phyloP scores from a whole-genome alignment of 2,113 vertebrate species.

The Corythornis vintsioides region DNA sequence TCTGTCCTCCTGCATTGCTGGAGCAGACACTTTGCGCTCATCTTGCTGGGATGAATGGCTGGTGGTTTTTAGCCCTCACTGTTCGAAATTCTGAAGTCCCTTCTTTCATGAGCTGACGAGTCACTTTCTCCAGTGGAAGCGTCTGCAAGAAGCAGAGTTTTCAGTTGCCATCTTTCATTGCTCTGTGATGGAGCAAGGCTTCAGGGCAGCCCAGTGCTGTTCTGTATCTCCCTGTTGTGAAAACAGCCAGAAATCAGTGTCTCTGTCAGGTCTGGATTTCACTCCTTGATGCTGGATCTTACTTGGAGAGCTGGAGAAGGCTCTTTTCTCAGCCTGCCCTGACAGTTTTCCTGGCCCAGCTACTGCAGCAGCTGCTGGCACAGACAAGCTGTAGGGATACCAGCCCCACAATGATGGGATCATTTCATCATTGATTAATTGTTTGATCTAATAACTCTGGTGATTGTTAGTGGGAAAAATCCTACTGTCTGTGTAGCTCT shows the following conservation, averaged over 20 bases:
- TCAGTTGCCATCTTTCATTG: background rate
- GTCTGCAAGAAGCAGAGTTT: background rate
- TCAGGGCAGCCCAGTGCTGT: background rate
- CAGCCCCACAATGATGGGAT: background rate
- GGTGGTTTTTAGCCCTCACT: accelerated
- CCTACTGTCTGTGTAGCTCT: accelerated
- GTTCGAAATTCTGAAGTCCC: accelerated
- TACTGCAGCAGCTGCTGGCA: background rate
- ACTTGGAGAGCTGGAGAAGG: background rate
- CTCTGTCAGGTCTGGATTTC: background rate
- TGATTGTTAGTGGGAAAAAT: background rate
- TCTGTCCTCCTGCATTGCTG: background rate
- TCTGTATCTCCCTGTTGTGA: background rate
- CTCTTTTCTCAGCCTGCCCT: background rate
- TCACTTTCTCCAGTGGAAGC: background rate
- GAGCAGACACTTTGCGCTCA: accelerated
- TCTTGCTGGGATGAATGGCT: background rate
- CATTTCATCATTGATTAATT: no score
- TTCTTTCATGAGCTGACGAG: background rate
- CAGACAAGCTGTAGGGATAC: accelerated
- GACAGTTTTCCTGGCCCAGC: background rate
- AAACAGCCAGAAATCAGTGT: background rate
- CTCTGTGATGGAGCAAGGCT: background rate
- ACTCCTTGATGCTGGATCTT: accelerated
- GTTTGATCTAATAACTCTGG: no score